These are phyloP conservation scores for Periplaneta americana DNA, from an alignment of 1,140 invertebrate species.

Conservation along the genomic window DNA sequence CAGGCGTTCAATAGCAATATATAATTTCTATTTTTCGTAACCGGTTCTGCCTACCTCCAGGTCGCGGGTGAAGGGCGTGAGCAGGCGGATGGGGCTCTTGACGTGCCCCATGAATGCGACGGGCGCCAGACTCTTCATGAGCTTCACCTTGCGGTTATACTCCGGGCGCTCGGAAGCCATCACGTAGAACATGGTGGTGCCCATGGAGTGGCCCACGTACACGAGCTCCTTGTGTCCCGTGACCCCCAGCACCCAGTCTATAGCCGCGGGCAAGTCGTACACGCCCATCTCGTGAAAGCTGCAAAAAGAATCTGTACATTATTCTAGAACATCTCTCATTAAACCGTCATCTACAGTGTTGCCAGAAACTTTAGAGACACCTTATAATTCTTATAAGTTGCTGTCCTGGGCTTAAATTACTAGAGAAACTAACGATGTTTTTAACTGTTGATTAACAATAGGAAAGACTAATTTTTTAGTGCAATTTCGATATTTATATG, in stretches of 20 bases:
- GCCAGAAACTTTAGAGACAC: too few relatives aligned
- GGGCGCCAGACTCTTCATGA: conserved; percentile 43
- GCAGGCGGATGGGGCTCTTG: conserved; percentile 34
- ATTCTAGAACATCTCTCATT: too few relatives aligned
- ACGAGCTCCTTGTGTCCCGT: conserved; percentile 41
- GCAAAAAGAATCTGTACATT: too few relatives aligned
- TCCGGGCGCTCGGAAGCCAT: conserved; percentile 43
- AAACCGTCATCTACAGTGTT: too few relatives aligned
- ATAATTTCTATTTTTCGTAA: too few relatives aligned
- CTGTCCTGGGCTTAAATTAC: too few relatives aligned
- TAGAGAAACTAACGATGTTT: too few relatives aligned
- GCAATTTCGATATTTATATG: too few relatives aligned
- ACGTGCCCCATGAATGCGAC: conserved; percentile 37
- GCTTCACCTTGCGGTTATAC: conserved; percentile 29
- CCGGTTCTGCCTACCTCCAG: conserved; percentile 4
- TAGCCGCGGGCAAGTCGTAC: conserved; percentile 50
- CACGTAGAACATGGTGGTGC: conserved; percentile 50
- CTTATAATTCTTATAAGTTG: too few relatives aligned
- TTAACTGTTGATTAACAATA: too few relatives aligned
- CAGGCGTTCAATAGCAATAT: too few relatives aligned
- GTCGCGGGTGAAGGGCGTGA: conserved; percentile 14
- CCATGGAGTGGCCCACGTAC: conserved; percentile 60
- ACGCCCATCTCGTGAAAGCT: conserved; percentile 53
- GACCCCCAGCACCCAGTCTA: conserved; percentile 47
- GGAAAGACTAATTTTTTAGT: too few relatives aligned